Conservation (phyloP, 2,113 vertebrate genomes). For the Poeciliopsis turrubarensis region DNA sequence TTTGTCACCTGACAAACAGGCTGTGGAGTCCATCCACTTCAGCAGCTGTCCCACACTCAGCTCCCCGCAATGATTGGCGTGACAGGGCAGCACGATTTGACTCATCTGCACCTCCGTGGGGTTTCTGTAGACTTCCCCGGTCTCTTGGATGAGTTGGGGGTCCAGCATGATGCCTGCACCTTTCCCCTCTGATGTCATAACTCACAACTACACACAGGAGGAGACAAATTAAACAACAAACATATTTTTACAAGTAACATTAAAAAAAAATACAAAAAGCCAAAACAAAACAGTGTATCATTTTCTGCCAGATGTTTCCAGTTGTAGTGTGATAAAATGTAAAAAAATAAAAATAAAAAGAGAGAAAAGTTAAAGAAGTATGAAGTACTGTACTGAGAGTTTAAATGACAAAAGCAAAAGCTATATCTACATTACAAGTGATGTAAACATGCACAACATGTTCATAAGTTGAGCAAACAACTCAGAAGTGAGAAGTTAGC, state of each 20-base stretch:
- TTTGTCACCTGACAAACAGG: conserved; percentile 91
- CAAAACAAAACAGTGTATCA: neutral
- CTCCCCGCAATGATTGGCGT: conserved; percentile 90
- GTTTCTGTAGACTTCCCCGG: conserved; percentile 77
- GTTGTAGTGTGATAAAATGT: neutral
- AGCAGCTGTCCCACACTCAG: conserved; percentile 93
- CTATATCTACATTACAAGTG: neutral
- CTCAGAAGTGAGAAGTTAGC: neutral
- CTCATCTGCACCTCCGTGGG: conserved; percentile 96
- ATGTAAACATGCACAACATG: neutral
- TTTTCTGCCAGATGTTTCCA: neutral
- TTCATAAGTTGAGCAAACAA: neutral
- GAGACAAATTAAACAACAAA: neutral
- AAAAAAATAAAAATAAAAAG: no score
- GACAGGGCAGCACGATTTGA: conserved; percentile 94
- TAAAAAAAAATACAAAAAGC: no score
- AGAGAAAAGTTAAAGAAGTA: neutral
- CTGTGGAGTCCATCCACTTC: conserved; percentile 97
- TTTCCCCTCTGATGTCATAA: conserved; percentile 56
- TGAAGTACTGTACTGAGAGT: neutral
- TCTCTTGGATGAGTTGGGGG: conserved; percentile 61
- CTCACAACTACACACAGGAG: conserved; percentile 26
- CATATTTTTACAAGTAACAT: no score
- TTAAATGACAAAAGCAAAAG: neutral
- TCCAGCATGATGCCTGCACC: conserved; percentile 38